phyloP scores from a whole-genome alignment of 2,797 vertebrate genomes.

The Sebastes oblongus region DNA sequence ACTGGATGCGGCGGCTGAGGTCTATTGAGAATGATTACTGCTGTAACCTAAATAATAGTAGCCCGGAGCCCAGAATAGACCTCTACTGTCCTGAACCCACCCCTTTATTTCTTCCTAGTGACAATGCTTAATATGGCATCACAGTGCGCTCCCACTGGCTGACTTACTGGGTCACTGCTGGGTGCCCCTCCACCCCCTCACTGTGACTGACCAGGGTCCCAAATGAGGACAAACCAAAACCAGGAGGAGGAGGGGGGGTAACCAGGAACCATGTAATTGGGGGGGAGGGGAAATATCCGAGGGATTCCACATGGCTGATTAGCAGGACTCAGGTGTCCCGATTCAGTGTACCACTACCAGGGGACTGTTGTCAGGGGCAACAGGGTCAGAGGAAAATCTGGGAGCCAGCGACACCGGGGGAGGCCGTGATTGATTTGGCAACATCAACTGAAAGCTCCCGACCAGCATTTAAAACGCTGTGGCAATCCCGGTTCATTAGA shows the following conservation, averaged over 20 bases:
- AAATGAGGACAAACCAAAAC: conserved; percentile 67
- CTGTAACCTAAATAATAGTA: conserved; percentile 12
- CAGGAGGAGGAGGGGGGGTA: not conserved
- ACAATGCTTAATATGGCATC: conserved; percentile 46
- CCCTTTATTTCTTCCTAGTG: conserved; percentile 50
- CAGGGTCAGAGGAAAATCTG: conserved; percentile 70
- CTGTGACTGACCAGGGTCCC: conserved; percentile 42
- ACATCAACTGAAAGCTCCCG: conserved; percentile 52
- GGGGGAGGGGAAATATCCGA: conserved; percentile 41
- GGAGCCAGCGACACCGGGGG: conserved; percentile 34
- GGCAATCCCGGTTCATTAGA: conserved; percentile 60
- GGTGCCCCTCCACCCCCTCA: not conserved
- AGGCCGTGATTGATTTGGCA: conserved; percentile 58
- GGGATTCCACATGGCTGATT: conserved; percentile 71
- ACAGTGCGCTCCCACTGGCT: conserved; percentile 32
- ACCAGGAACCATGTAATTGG: conserved; percentile 13
- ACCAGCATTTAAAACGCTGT: conserved; percentile 44
- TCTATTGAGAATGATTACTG: not conserved
- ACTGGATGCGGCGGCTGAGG: not conserved
- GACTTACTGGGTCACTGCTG: conserved; percentile 66
- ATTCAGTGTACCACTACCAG: conserved; percentile 55
- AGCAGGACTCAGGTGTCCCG: conserved; percentile 79
- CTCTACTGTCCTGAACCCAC: conserved; percentile 14
- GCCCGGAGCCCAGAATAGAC: not conserved
- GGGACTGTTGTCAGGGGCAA: conserved; percentile 75